Percentiles rank a stretch among this genome's conserved stretches.
These are phyloP conservation scores for Taenaris catops DNA, from an alignment of 2,888 invertebrate genomes.

Conservation along the genomic window DNA sequence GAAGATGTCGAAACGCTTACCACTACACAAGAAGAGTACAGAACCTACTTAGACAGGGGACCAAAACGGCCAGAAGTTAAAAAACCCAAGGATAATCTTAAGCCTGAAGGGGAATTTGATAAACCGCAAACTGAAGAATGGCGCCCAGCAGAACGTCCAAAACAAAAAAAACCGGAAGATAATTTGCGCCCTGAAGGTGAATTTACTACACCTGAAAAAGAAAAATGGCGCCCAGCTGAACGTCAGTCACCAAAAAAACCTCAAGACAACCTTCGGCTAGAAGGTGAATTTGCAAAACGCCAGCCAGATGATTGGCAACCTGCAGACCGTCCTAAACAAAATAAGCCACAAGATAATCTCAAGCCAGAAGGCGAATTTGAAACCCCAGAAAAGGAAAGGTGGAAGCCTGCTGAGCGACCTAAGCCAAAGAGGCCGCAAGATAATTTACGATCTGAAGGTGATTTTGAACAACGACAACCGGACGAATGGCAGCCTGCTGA, in stretches of 20 bases:
- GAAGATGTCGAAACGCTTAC: conserved; percentile 78
- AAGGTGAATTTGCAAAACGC: too few species aligned
- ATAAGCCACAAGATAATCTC: too few species aligned
- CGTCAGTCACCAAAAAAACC: conserved; percentile 21
- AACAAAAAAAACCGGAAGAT: conserved; percentile 6
- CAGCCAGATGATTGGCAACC: too few species aligned
- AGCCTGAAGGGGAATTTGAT: conserved; percentile 78
- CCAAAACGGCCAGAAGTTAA: conserved; percentile 69
- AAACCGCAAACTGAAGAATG: conserved; percentile 44
- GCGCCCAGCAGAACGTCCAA: conserved; percentile 69
- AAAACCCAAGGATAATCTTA: conserved; percentile 79
- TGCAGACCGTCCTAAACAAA: too few species aligned
- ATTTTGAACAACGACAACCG: conserved; percentile 41
- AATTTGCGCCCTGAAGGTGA: too few species aligned
- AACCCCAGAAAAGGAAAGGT: too few species aligned
- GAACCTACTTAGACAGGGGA: conserved; percentile 77
- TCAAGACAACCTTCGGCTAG: too few species aligned
- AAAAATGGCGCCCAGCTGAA: conserved; percentile 34
- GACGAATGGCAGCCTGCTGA: conserved; percentile 65
- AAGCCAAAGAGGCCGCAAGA: conserved; percentile 72
- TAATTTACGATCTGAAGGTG: conserved; percentile 50
- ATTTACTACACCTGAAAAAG: conserved; percentile 32
- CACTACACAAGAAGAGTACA: conserved; percentile 84
- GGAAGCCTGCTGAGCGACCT: too few species aligned
- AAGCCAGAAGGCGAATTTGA: too few species aligned